These are phyloP conservation scores for Polyergus mexicanus DNA, from an alignment of 1,140 invertebrate species.

Conservation along the genomic window DNA sequence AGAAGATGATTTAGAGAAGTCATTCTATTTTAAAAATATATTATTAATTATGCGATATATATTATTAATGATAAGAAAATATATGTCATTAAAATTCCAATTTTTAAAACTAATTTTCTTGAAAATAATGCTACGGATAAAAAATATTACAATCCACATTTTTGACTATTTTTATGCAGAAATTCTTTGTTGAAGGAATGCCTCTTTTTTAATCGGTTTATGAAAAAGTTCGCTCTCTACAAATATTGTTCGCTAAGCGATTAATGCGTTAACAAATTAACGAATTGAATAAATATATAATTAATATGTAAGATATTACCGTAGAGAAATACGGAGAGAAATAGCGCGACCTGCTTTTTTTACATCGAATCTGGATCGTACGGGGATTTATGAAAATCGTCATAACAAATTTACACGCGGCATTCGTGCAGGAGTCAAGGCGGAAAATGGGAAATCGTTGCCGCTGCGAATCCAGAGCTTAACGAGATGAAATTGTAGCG, in stretches of 20 bases:
- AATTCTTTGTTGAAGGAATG: too few relatives aligned
- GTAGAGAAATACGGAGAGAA: not conserved
- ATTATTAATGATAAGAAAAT: too few relatives aligned
- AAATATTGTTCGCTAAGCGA: not conserved
- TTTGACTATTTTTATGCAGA: too few relatives aligned
- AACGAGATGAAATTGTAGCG: conserved; percentile 72
- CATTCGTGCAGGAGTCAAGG: conserved; percentile 23
- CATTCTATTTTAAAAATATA: too few relatives aligned
- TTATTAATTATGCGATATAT: too few relatives aligned
- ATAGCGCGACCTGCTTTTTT: not conserved
- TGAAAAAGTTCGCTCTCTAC: too few relatives aligned
- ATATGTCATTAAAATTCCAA: too few relatives aligned
- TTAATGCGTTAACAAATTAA: not conserved
- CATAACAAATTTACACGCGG: conserved; percentile 46
- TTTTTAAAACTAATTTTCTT: too few relatives aligned
- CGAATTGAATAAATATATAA: not conserved
- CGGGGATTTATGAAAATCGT: conserved; percentile 63
- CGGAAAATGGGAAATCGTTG: conserved; percentile 68
- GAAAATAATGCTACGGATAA: too few relatives aligned
- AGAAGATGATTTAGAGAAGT: too few relatives aligned
- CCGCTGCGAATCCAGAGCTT: conserved; percentile 63
- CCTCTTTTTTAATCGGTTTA: too few relatives aligned
- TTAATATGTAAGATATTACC: not conserved
- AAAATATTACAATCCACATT: too few relatives aligned
- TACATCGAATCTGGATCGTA: not conserved